These are phyloP conservation scores for Hydrozoanthus tunicans DNA, from an alignment of 64 coral and sea anemone species.

Conservation along the genomic window DNA sequence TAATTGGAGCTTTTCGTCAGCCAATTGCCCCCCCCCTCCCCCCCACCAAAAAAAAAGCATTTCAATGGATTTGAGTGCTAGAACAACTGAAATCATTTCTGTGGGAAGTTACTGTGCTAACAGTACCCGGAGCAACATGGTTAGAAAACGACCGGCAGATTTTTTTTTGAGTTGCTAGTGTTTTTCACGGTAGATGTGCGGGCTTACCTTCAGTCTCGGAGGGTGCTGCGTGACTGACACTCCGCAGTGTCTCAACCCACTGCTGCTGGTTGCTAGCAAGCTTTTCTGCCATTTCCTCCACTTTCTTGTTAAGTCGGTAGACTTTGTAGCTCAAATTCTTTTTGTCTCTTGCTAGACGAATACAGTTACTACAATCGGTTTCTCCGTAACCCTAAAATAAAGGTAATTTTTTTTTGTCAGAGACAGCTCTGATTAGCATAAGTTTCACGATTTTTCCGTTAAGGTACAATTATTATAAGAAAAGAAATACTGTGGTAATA, in stretches of 20 bases:
- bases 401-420: not conserved
- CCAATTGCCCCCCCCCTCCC: not conserved
- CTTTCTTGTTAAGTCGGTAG: not conserved
- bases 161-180: no score
- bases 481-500: not conserved
- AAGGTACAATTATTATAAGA: not conserved
- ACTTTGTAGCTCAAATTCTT: not conserved
- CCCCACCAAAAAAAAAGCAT: not conserved
- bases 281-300: not conserved
- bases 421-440: no score
- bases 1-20: no score
- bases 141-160: not conserved
- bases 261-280: constrained; percentile 11
- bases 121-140: not conserved
- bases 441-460: no score
- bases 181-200: not conserved
- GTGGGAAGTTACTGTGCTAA: constrained; percentile 6
- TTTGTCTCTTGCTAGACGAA: not conserved
- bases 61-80: not conserved
- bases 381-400: not conserved
- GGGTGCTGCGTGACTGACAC: not conserved
- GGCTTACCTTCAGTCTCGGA: not conserved
- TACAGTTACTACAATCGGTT: not conserved
- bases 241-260: not conserved
- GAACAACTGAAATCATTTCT: not conserved